Conservation (phyloP, 2,113 vertebrate species). For the Natator depressus region DNA sequence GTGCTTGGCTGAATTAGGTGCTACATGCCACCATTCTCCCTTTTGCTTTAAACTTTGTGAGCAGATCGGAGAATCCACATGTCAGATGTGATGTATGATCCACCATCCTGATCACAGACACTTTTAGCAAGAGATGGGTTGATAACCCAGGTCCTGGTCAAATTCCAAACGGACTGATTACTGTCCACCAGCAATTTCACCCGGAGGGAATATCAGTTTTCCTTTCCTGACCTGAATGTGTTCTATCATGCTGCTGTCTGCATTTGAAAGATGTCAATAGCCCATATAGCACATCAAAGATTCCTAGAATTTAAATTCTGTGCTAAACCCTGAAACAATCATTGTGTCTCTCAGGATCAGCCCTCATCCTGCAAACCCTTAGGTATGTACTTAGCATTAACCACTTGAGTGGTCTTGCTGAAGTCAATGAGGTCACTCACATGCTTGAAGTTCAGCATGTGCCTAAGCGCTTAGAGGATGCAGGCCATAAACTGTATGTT, state of each 20-base stretch:
- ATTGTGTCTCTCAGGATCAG: background rate
- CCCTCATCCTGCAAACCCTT: background rate
- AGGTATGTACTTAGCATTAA: background rate
- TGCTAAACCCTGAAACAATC: background rate
- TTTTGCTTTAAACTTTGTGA: background rate
- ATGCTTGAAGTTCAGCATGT: background rate
- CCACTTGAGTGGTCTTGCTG: background rate
- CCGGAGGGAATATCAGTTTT: background rate
- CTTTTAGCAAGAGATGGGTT: background rate
- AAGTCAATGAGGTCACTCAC: background rate
- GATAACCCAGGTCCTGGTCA: background rate
- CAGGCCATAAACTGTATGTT: no score
- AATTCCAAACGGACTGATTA: background rate
- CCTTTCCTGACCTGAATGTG: background rate
- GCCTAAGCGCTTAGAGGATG: background rate
- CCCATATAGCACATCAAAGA: no score
- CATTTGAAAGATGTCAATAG: no score
- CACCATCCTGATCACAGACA: background rate
- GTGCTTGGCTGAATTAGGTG: background rate
- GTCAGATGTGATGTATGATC: background rate
- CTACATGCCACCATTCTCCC: background rate
- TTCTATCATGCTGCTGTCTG: no score
- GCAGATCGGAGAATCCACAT: rapidly evolving
- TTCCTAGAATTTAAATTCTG: no score
- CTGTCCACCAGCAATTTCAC: background rate